Evolutionary conservation across 2,888 invertebrate species (phyloP).

Genomic region (Ophioninae sp.): DNA sequence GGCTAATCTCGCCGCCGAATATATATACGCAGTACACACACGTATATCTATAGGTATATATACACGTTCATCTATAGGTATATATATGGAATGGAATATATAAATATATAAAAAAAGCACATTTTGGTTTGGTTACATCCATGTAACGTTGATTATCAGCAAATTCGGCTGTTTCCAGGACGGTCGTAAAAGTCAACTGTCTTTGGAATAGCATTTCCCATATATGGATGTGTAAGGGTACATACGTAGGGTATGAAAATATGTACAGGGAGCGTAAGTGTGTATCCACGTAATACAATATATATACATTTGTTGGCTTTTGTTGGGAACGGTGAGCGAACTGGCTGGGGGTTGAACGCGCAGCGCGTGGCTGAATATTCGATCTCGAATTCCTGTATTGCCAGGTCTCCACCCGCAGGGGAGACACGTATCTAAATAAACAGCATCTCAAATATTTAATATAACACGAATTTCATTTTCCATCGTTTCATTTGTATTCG

Average conservation of each 20-base stretch:
- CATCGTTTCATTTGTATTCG: too few species aligned
- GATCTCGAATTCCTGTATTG: constrained; percentile 42
- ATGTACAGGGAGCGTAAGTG: background rate
- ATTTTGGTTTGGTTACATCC: background rate
- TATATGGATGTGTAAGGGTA: background rate
- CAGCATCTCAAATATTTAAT: background rate
- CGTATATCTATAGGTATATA: background rate
- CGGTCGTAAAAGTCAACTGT: background rate
- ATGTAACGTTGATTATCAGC: background rate
- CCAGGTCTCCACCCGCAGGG: constrained; percentile 11
- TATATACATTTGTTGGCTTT: background rate
- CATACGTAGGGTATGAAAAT: background rate
- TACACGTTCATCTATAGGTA: too few species aligned
- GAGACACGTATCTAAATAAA: constrained; percentile 24
- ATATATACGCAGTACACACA: constrained; percentile 1
- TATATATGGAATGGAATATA: background rate
- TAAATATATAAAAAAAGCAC: background rate
- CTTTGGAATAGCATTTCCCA: background rate
- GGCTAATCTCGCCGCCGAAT: constrained; percentile 62
- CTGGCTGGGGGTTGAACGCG: constrained; percentile 39
- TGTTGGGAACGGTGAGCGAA: constrained; percentile 3
- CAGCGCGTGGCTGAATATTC: constrained; percentile 58
- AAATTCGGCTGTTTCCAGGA: background rate
- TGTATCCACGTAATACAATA: background rate
- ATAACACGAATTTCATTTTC: background rate